A percentile compares a stretch with the other conserved stretches of the same genome.
phyloP scores from a whole-genome alignment of 2,888 invertebrate species.

The Tipula lateralis region DNA sequence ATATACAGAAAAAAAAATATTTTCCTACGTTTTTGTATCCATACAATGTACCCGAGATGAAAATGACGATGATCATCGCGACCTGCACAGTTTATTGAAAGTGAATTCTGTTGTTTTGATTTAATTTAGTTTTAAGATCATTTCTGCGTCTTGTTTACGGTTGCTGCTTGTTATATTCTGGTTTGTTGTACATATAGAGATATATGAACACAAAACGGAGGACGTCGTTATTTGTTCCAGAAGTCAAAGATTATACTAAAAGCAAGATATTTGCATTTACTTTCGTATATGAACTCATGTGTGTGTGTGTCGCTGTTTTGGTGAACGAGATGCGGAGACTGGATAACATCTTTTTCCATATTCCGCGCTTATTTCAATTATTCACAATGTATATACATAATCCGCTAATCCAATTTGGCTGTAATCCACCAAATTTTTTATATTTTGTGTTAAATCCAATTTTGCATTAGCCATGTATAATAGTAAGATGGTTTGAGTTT shows the following conservation, averaged over 20 bases:
- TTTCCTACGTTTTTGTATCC: not conserved
- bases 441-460: not conserved
- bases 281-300: not conserved
- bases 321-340: not conserved
- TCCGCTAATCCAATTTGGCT: not conserved
- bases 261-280: not conserved
- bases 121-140: slow-evolving; percentile 6
- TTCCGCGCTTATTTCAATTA: not conserved
- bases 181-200: not conserved
- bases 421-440: not conserved
- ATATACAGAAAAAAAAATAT: not conserved
- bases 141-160: not conserved
- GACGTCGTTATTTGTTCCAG: not conserved
- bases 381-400: too few species aligned
- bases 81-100: not conserved
- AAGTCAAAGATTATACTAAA: not conserved
- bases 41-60: not conserved
- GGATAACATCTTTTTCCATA: not conserved
- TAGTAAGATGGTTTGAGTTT: too few species aligned
- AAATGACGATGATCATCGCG: not conserved
- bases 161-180: not conserved
- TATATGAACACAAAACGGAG: not conserved
- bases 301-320: not conserved
- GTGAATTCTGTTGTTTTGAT: slow-evolving; percentile 19
- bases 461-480: too few species aligned